Conservation (phyloP, 2,797 vertebrate genomes). For the Melanotaenia boesemani region DNA sequence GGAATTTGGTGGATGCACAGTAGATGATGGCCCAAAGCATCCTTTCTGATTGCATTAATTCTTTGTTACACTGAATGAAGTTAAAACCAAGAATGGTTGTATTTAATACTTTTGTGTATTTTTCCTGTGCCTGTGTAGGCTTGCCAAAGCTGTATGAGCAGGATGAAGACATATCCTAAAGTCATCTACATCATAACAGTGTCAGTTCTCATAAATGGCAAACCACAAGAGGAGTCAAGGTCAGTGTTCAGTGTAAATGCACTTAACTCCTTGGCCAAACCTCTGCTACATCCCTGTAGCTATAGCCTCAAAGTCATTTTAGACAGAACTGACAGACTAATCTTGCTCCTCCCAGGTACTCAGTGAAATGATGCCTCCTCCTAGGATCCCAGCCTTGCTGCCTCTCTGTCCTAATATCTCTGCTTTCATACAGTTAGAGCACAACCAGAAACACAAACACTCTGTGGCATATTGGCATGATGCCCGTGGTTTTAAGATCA, state of each 20-base stretch:
- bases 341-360: constrained; percentile 75
- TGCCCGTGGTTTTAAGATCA: constrained; percentile 65
- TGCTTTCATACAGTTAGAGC: constrained; percentile 55
- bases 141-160: constrained; percentile 17
- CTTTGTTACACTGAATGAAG: constrained; percentile 6
- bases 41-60: constrained; percentile 12
- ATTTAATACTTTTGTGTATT: constrained; percentile 15
- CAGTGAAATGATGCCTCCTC: constrained; percentile 73
- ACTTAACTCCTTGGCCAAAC: constrained; percentile 70
- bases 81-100: not conserved
- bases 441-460: constrained; percentile 68
- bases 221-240: constrained; percentile 64
- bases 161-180: constrained; percentile 1
- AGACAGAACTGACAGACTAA: constrained; percentile 75
- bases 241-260: constrained; percentile 67
- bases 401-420: constrained; percentile 66
- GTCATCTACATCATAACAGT: constrained; percentile 33
- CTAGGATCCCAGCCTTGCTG: constrained; percentile 61
- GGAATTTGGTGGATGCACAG: not conserved
- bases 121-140: constrained; percentile 9
- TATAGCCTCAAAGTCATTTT: constrained; percentile 75
- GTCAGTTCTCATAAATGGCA: constrained; percentile 47
- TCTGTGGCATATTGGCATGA: constrained; percentile 63
- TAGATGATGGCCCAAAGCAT: constrained; percentile 1
- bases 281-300: constrained; percentile 63